Conservation (phyloP, 2,888 invertebrate species). For the Netelia virgata region DNA sequence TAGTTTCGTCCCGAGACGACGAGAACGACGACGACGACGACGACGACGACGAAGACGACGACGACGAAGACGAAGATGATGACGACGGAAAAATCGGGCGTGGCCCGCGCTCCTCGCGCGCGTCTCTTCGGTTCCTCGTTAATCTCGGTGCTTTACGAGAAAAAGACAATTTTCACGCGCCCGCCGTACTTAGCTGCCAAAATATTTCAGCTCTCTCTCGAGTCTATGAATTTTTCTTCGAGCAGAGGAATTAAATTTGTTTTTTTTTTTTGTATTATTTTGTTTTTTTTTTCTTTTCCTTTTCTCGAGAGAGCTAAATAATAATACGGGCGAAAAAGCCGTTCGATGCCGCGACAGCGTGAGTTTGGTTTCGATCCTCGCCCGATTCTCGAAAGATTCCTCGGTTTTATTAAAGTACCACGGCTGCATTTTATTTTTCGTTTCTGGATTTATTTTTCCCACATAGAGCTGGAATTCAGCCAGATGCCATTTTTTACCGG, state of each 20-base stretch:
- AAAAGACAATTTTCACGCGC: conserved; percentile 44
- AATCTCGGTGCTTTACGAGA: conserved; percentile 59
- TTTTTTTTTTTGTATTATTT: too few relatives aligned
- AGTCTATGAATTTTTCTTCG: background rate
- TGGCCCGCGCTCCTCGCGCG: conserved; percentile 34
- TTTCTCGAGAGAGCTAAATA: background rate
- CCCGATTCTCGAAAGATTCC: too few relatives aligned
- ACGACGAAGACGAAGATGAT: conserved; percentile 39
- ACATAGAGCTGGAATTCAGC: background rate
- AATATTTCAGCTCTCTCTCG: conserved; percentile 25
- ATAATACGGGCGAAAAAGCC: background rate
- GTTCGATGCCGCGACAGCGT: background rate
- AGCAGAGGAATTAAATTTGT: background rate
- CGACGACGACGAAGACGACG: conserved; percentile 48
- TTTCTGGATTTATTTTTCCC: background rate
- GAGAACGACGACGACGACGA: conserved; percentile 36
- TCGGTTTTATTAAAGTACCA: background rate
- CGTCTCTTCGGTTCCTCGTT: conserved; percentile 62
- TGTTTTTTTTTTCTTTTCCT: too few relatives aligned
- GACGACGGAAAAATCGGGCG: conserved; percentile 69
- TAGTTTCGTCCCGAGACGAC: conserved; percentile 61
- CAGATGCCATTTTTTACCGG: background rate
- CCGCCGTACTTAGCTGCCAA: conserved; percentile 37
- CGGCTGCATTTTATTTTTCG: background rate
- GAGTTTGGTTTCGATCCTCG: background rate